These are phyloP conservation scores for Pelmatolapia mariae DNA, from an alignment of 2,113 vertebrate genomes.

Conservation along the genomic window DNA sequence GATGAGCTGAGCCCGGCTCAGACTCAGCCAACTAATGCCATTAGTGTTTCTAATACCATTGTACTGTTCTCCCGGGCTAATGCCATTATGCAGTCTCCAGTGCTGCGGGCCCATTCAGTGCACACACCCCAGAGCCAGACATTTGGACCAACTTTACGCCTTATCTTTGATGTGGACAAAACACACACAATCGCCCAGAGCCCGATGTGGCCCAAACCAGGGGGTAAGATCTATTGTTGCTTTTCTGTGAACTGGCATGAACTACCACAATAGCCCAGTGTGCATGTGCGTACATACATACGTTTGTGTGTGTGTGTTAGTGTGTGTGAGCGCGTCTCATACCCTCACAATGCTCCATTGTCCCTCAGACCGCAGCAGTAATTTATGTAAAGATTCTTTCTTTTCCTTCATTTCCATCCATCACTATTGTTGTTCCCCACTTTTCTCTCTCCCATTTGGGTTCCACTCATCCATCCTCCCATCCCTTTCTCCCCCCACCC, in stretches of 20 bases:
- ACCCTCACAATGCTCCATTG: constrained; percentile 72
- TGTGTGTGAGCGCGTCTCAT: constrained; percentile 40
- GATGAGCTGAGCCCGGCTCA: constrained; percentile 42
- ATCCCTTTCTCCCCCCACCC: background rate
- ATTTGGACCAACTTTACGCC: constrained; percentile 67
- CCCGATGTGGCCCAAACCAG: constrained; percentile 33
- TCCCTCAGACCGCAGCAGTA: constrained; percentile 59
- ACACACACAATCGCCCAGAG: constrained; percentile 55
- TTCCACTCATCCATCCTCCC: constrained; percentile 23
- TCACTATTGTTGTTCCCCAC: constrained; percentile 49
- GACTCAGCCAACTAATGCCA: constrained; percentile 61
- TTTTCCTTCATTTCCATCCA: constrained; percentile 44
- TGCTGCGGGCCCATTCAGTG: constrained; percentile 37
- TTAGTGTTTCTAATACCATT: constrained; percentile 64
- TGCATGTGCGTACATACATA: constrained; percentile 20
- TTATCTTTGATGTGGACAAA: constrained; percentile 69
- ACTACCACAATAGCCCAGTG: constrained; percentile 55
- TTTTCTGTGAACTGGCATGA: constrained; percentile 55
- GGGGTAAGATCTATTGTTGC: constrained; percentile 52
- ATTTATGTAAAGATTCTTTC: constrained; percentile 77
- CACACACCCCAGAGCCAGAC: constrained; percentile 48
- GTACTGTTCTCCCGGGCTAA: constrained; percentile 52
- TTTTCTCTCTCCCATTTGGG: constrained; percentile 26
- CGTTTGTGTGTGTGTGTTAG: constrained; percentile 2
- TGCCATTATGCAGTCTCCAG: constrained; percentile 56